phyloP scores from a whole-genome alignment of 35 echinoderm and acorn worm genomes.

The Acanthaster planci region DNA sequence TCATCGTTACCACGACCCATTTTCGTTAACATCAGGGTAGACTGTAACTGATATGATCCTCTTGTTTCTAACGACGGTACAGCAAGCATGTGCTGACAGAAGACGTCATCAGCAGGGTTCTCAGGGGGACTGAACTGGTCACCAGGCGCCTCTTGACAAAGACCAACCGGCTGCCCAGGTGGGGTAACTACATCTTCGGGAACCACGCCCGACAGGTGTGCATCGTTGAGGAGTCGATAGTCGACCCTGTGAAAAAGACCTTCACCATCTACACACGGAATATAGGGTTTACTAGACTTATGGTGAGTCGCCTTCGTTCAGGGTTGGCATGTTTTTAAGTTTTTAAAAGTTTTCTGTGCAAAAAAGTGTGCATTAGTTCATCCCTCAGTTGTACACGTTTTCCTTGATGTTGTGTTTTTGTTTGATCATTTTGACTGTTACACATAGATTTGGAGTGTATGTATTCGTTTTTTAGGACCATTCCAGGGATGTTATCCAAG shows the following conservation, averaged over 20 bases:
- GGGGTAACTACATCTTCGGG: slow-evolving; percentile 83
- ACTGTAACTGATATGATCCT: too few species aligned
- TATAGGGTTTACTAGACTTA: slow-evolving; percentile 84
- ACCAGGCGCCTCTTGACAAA: slow-evolving; percentile 76
- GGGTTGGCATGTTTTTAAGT: background rate
- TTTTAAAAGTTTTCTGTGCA: background rate
- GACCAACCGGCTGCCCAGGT: slow-evolving; percentile 88
- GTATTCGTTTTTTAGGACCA: too few species aligned
- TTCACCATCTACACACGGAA: slow-evolving; percentile 93
- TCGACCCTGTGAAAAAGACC: slow-evolving; percentile 71
- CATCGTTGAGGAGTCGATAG: slow-evolving; percentile 83
- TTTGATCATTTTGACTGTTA: too few species aligned
- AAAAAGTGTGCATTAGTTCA: background rate
- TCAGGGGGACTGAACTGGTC: slow-evolving; percentile 58
- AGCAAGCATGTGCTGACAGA: slow-evolving; percentile 99
- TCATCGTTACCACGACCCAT: too few species aligned
- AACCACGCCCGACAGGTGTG: slow-evolving; percentile 61
- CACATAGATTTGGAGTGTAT: too few species aligned
- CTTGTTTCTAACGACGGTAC: background rate
- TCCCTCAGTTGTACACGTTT: background rate
- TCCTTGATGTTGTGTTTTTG: too few species aligned
- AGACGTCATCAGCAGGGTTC: slow-evolving; percentile 61
- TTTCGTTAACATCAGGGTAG: too few species aligned
- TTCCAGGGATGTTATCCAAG: too few species aligned
- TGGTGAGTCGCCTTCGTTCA: slow-evolving; percentile 60